Evolutionary conservation across 2,888 invertebrate genomes (phyloP), one percentile per base, ranked within the genome.

Genomic region (Mylabris sibirica): DNA sequence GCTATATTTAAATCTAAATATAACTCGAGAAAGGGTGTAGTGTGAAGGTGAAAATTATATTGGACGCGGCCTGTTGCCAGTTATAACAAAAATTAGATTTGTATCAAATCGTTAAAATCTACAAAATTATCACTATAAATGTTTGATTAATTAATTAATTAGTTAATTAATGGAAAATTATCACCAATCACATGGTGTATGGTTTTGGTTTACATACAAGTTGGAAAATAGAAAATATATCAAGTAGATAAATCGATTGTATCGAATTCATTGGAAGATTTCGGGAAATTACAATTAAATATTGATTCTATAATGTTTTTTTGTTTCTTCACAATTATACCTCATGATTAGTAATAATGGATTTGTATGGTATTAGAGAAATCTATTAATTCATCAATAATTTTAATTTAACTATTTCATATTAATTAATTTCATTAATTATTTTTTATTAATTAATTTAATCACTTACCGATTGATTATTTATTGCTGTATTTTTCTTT

Each of bases 1-100:
- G 61, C 41, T 63, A 57, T 59, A 34, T 59, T 41, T 38, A 4
- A 62, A n/a, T 60, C 70, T 70, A 70, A 70, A 70, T 67, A 67
- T 70, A 70, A 66, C 24, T 35, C 26, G 60, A 59, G 9, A 60
- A 64, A 41, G 62, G 53, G 44, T 49, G 49, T 49, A 49, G 53
- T 44, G 44, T 53, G 53, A 53, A 53, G 53, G 53, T 53, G 53
- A 53, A 53, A 53, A 24, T 24, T n/a, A 24, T 24, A 53, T 53
- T 53, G 61, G 61, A 17, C 14, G 67, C 20, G 63, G 63, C 60
- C 53, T 22, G 60, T 44, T 67, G 63, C 60, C 63, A 63, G 64
- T 67, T 38, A 53, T 24, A 11, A 11, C 12, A 49, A 44, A 44
- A 4, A 30, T 6, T 30, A 30, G 30, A 30, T 6, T 30, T 8